Evolutionary conservation across 2,888 invertebrate genomes (phyloP).

Genomic region (Andrena hattorfiana): DNA sequence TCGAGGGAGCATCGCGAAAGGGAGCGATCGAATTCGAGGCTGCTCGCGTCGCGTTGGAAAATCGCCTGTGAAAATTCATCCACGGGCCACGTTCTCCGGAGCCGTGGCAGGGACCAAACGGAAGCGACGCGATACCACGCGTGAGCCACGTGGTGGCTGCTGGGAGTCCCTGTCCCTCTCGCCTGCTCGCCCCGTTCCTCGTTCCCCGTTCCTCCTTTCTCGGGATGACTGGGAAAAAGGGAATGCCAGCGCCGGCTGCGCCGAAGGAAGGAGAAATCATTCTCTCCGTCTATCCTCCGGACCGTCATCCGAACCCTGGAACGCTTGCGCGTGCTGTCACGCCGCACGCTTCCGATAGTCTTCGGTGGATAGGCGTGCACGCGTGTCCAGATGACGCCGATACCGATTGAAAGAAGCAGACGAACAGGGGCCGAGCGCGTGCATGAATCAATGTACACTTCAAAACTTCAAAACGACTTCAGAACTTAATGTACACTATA

Average conservation of each 20-base stretch:
- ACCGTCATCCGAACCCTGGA: constrained; percentile 51
- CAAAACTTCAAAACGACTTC: neutral
- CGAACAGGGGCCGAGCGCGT: neutral
- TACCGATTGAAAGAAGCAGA: neutral
- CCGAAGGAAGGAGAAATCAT: constrained; percentile 28
- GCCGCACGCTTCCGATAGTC: constrained; percentile 22
- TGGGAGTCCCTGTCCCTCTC: constrained; percentile 30
- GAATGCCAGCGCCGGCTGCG: neutral
- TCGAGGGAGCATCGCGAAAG: neutral
- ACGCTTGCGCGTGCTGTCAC: constrained; percentile 33
- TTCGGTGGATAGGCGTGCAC: constrained; percentile 3
- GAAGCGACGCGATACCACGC: constrained; percentile 69
- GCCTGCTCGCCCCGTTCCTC: neutral
- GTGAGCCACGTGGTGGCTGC: constrained; percentile 75
- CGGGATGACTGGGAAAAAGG: neutral
- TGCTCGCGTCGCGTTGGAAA: neutral
- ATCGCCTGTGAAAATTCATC: neutral
- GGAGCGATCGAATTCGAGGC: neutral
- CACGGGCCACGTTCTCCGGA: neutral
- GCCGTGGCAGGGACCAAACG: neutral
- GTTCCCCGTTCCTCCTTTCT: neutral
- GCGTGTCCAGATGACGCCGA: neutral
- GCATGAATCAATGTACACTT: too few relatives aligned
- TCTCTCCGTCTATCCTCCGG: constrained; percentile 2
- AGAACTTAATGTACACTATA: constrained; percentile 10